A percentile compares a stretch with the other conserved stretches of the same genome.
Evolutionary conservation across 2,888 invertebrate species (phyloP).

Genomic region (Crocallis elinguaria): DNA sequence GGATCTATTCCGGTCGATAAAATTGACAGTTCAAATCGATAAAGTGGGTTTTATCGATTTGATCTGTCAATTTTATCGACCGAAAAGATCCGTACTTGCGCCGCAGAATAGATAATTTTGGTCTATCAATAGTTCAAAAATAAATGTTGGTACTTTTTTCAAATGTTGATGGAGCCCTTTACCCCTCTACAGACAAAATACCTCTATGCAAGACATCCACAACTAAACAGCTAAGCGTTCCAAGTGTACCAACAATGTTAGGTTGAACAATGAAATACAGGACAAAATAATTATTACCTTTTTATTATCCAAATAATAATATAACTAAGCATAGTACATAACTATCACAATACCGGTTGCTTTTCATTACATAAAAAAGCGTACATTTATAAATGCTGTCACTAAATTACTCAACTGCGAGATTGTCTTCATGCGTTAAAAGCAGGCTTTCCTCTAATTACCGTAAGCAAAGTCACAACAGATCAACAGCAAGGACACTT

Average conservation of each 20-base stretch:
- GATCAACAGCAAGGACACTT: slow-evolving; percentile 7
- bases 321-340: slow-evolving; percentile 78
- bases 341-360: slow-evolving; percentile 77
- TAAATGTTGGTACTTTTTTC: background rate
- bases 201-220: slow-evolving; percentile 40
- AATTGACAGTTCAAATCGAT: no score
- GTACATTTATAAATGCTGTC: slow-evolving; percentile 42
- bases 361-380: slow-evolving; percentile 39
- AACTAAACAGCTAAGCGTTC: slow-evolving; percentile 49
- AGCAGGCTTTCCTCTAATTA: slow-evolving; percentile 23
- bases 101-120: no score
- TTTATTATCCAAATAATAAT: slow-evolving; percentile 77
- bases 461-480: slow-evolving; percentile 24
- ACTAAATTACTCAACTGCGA: slow-evolving; percentile 61
- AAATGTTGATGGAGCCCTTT: background rate
- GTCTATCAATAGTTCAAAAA: no score
- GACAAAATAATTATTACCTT: slow-evolving; percentile 68
- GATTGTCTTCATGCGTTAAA: slow-evolving; percentile 28
- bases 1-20: no score
- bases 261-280: slow-evolving; percentile 71
- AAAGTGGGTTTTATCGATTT: no score
- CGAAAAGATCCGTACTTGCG: no score
- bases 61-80: no score
- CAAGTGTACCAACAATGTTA: slow-evolving; percentile 52
- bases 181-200: slow-evolving; percentile 10